Evolutionary conservation across 2,888 invertebrate genomes (phyloP), one percentile per base, ranked within the genome.

Genomic region (Chymomyza amoena): DNA sequence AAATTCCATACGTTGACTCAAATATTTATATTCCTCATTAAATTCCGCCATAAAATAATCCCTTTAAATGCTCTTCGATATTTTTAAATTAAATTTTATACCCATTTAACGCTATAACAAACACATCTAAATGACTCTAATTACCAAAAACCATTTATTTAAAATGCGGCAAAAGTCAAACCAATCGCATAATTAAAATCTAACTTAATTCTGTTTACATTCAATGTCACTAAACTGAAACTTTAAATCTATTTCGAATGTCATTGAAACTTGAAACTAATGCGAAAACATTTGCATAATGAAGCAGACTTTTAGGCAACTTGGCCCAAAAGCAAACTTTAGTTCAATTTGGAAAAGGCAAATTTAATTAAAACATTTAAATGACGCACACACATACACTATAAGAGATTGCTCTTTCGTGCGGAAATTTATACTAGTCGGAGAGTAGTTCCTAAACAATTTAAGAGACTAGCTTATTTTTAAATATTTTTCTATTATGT

Each of bases 321-420:
- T 45, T 45, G 39, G 39, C 56, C 36, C 51, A 69, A 57, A n/a
- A n/a, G 45, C n/a, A 56, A 61, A 16, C 36, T 74, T 50, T 64
- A 45, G 6, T 45, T 45, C 39, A 45, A 45, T 45, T 45, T 45
- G 20, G 39, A 16, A 28, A 25, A 6, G 66, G 20, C 61, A 67
- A 68, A 80, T 82, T 73, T 66, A 80, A 75, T 81, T 81, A 73
- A 63, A 64, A 60, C 20, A 25, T 73, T 70, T 68, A 74, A 32
- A 13, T 45, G 13, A 63, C 16, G 16, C 52, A 39, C n/a, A 63
- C 16, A 18, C 45, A 39, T n/a, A 0, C 18, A 60, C 6, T 28
- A 20, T 13, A 72, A 6, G 9, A 9, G 6, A 32, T 32, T 7
- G 7, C 6, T 7, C 32, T 7, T 7, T 7, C 32, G 32, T 32